Base-by-base conservation (phyloP, 2,113 vertebrate genomes). In the Alethe diademata region DNA sequence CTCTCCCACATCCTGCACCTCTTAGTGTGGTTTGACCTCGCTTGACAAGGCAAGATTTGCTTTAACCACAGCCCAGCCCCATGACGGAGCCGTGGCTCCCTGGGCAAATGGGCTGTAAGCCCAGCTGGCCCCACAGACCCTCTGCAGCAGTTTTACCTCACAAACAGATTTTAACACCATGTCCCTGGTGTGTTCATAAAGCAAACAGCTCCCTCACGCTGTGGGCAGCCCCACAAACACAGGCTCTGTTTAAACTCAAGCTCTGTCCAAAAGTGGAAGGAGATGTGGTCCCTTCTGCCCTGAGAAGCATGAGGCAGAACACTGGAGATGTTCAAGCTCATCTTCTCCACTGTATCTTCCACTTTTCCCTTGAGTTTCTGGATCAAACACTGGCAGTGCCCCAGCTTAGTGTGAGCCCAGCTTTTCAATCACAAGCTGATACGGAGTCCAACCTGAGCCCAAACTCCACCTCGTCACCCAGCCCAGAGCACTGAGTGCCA, bases 41-140 rank as follows among this genome's bases (percentile, higher is more conserved):
- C 56, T 26, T 17, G 60, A 25, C 19, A 2, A 25, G n/a, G 7
- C 4, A 35, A 53, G 84, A 28, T 43, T 45, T 15, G 56, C 60
- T 62, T 22, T 36, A 45, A 43, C 19, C 70, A 5, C 60, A 15
- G 73, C 12, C 14, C 67, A 64, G 69, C 47, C 70, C 78, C 31
- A 2, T 14, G 3, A 50, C 0, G 0, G 4, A 6, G 35, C 65
- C 0, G 0, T 1, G 12, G 70, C 42, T 45, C 47, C 57, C 29
- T 5, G 3, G 9, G 28, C n/a, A 31, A 29, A 54, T 1, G 3
- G 6, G 38, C 17, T 7, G 6, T 8, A 4, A 36, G 31, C 58
- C 8, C 23, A 17, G 47, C 31, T 8, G 42, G 26, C 24, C 56
- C 22, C 6, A 1, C 12, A 7, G 17, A 35, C 25, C 20, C 36